Base-by-base conservation (phyloP, 2,797 vertebrate species). In the Basileuterus tristriatus region DNA sequence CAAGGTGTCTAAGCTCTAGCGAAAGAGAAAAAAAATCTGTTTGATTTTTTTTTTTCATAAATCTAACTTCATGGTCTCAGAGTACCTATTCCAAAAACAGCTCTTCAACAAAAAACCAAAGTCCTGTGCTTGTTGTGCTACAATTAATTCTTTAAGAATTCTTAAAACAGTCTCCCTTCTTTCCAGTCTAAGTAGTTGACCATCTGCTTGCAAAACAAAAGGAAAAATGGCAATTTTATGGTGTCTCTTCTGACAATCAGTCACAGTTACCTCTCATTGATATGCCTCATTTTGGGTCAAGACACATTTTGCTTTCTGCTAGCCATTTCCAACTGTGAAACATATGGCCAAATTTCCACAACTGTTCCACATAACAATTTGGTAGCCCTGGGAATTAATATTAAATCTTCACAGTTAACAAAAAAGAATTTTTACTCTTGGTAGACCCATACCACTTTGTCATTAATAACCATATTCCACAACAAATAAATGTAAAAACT, bases 111-210 rank as follows among this genome's bases (percentile, higher is more conserved):
- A 59, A 85, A 80, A 70, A 16, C 1, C 20, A 55, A 67, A 41
- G 4, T 34, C 16, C 22, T 3, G 22, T 46, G 5, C 6, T 76
- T 0, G 0, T 30, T 76, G 8, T 21, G 10, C 14, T 63, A 18
- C 34, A 74, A 15, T 76, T 68, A 64, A 32, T 63, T 62, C 1
- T 47, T 27, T 47, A 36, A 39, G 17, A 64, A 39, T 53, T 75
- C 20, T 79, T 22, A 91, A 64, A 30, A 43, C 0, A 3, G 2
- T 34, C 3, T 69, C 13, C 11, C 10, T 86, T 87, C 8, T 36
- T 64, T 58, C 29, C 43, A 74, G 5, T 3, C 8, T 59, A n/a
- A 72, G 16, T 37, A 12, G 21, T 44, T 71, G 15, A 75, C 13
- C 18, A 5, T 68, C 53, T 75, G 4, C 39, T 87, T 59, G 22